These are phyloP conservation scores for Chascanopsetta lugubris DNA, from an alignment of 2,113 vertebrate species.

Conservation along the genomic window DNA sequence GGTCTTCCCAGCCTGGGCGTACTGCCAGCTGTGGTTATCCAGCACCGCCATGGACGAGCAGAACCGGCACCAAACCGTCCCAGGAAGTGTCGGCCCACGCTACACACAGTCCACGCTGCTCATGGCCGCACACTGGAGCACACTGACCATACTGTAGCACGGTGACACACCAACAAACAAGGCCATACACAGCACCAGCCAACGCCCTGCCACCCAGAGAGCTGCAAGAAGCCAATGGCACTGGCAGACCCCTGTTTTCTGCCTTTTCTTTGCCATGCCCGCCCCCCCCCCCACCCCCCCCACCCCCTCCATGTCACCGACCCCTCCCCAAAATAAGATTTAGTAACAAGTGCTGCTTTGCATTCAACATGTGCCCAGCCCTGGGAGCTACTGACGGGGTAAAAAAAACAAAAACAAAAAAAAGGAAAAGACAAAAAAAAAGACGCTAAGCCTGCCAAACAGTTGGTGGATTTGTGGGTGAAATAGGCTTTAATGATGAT, in stretches of 20 bases:
- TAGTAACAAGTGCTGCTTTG: slow-evolving; percentile 70
- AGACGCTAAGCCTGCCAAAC: slow-evolving; percentile 77
- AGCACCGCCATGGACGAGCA: slow-evolving; percentile 69
- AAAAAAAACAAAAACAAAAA: too few species aligned
- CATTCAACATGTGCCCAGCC: slow-evolving; percentile 57
- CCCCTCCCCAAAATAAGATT: slow-evolving; percentile 75
- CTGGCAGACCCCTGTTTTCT: slow-evolving; percentile 64
- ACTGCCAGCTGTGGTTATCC: slow-evolving; percentile 80
- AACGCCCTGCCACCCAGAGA: slow-evolving; percentile 67
- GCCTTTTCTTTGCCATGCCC: slow-evolving; percentile 55
- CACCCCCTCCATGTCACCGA: slow-evolving; percentile 44
- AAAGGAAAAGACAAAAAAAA: slow-evolving; percentile 27
- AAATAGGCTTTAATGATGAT: slow-evolving; percentile 85
- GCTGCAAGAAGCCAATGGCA: slow-evolving; percentile 51
- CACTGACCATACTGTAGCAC: slow-evolving; percentile 19
- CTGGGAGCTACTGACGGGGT: slow-evolving; percentile 32
- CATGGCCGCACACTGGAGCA: slow-evolving; percentile 2
- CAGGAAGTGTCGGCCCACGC: background rate
- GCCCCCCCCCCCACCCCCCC: too few species aligned
- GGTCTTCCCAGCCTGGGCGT: slow-evolving; percentile 72
- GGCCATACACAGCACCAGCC: slow-evolving; percentile 38
- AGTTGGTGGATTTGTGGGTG: slow-evolving; percentile 81
- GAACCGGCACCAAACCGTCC: slow-evolving; percentile 18
- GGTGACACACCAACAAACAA: slow-evolving; percentile 30
- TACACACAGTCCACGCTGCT: background rate